Conservation (phyloP, 2,888 invertebrate species). For the Vannuccia rotundouncinata region DNA sequence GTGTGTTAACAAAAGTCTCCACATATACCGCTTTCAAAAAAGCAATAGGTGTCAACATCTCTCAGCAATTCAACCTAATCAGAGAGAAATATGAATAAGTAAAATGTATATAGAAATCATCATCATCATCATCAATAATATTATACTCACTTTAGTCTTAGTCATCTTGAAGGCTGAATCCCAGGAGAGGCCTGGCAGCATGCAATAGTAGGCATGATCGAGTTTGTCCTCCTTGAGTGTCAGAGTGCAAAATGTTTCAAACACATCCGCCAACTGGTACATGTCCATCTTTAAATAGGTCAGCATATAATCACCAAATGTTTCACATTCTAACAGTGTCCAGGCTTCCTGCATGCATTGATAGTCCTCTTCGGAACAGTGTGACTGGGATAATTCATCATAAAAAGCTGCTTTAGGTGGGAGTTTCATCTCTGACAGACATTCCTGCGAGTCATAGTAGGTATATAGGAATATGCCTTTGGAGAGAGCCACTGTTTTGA, state of each 20-base stretch:
- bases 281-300: conserved; percentile 44
- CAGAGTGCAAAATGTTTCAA: conserved; percentile 47
- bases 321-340: conserved; percentile 41
- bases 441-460: too few relatives aligned
- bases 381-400: conserved; percentile 42
- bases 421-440: conserved; percentile 41
- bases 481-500: too few relatives aligned
- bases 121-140: too few relatives aligned
- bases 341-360: conserved; percentile 42
- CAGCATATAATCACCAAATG: conserved; percentile 45
- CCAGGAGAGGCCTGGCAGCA: conserved; percentile 47
- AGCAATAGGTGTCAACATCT: conserved; percentile 44
- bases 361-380: conserved; percentile 42
- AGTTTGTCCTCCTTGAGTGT: conserved; percentile 44
- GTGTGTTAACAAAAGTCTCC: conserved; percentile 33
- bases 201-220: conserved; percentile 45
- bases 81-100: too few relatives aligned
- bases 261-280: conserved; percentile 46
- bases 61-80: conserved; percentile 44
- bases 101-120: too few relatives aligned
- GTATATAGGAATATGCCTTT: conserved; percentile 48
- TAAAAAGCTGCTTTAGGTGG: too few relatives aligned
- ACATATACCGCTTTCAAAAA: conserved; percentile 42
- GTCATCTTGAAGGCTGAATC: conserved; percentile 46
- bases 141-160: too few relatives aligned